Evolutionary conservation across 2,888 invertebrate species (phyloP), one percentile per base, ranked within the genome.

Genomic region (Sussaba pulchella): DNA sequence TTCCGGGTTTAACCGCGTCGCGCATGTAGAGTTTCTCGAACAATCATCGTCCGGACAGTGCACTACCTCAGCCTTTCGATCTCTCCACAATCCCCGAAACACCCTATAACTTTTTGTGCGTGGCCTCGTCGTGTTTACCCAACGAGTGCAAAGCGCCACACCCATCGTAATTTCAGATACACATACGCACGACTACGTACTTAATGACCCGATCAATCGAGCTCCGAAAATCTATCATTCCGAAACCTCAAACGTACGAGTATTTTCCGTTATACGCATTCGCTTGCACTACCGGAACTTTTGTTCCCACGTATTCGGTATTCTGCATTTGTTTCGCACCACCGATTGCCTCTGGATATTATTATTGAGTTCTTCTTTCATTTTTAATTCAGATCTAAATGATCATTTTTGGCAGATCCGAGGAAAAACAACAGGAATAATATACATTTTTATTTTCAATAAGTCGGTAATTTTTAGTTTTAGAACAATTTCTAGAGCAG

Each of bases 1-100:
- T 71, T 67, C 64, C 52, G 61, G 75, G 67, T 66, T 71, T 74
- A 75, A 78, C 69, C 74, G 14, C 78, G 78, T 61, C 74, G 61
- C 61, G 31, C 31, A 5, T 6, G 57, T 57, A 45, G 59, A 81
- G 67, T 75, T 81, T 75, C 71, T 71, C 66, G 54, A 81, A 71
- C 78, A 81, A 78, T 81, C 71, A 75, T 78, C 67, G 66, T 26
- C 9, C 64, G 17, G 21, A 24, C 47, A 61, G 10, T 12, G 36
- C 47, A 14, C 19, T 45, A 10, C 19, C 39, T 17, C 45, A 31
- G 31, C 5, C 57, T 59, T 9, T 17, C 31, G 31, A 21, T 39
- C 72, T 61, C 72, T 69, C n/a, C n/a, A n/a, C n/a, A n/a, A n/a
- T n/a, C n/a, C n/a, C 63, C 61, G 59, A 52, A 79, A 47, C 9